Percentiles rank a stretch among this genome's conserved stretches.
These are phyloP conservation scores for Carassius auratus DNA, from an alignment of 2,113 vertebrate genomes.

Conservation along the genomic window DNA sequence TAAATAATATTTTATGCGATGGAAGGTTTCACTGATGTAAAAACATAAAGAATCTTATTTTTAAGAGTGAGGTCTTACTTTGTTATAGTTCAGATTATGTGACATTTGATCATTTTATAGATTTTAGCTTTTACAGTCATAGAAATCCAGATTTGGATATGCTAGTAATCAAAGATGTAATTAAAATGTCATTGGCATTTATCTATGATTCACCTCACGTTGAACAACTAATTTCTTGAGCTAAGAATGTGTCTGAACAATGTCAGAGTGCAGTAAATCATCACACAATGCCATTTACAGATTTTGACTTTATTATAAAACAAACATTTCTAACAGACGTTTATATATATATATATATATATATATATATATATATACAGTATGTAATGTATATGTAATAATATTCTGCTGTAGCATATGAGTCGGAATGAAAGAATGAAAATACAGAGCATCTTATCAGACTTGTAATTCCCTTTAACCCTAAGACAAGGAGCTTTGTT, in stretches of 20 bases:
- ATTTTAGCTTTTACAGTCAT: not conserved
- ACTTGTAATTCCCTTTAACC: not conserved
- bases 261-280: not conserved
- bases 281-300: not conserved
- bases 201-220: not conserved
- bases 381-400: too few species aligned
- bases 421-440: not conserved
- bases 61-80: too few species aligned
- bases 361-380: too few species aligned
- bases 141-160: not conserved
- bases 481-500: constrained; percentile 12
- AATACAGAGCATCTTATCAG: not conserved
- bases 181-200: not conserved
- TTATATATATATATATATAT: too few species aligned
- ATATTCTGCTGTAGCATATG: not conserved
- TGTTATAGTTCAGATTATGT: not conserved
- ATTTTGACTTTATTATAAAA: not conserved
- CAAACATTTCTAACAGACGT: not conserved
- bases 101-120: not conserved
- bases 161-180: not conserved
- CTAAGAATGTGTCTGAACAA: not conserved
- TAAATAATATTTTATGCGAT: too few species aligned
- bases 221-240: not conserved
- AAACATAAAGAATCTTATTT: too few species aligned
- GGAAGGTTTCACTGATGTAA: too few species aligned